Percentiles rank a stretch among this genome's conserved stretches.
These are phyloP conservation scores for Aporophyla nigra DNA, from an alignment of 2,888 invertebrate species.

Conservation along the genomic window DNA sequence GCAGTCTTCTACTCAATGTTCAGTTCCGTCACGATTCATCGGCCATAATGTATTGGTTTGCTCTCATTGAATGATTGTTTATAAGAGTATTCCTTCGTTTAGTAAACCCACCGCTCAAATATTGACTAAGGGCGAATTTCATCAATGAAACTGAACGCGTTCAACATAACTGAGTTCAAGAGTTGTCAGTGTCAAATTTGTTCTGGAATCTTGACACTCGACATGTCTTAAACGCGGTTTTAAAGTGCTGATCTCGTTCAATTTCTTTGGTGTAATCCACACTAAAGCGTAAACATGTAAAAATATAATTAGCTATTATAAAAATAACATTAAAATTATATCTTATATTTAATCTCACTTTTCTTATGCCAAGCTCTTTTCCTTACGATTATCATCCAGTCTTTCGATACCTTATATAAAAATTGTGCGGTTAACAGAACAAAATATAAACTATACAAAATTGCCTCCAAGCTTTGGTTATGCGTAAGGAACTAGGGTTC, in stretches of 20 bases:
- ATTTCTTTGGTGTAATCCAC: no score
- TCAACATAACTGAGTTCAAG: no score
- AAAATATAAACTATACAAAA: constrained; percentile 45
- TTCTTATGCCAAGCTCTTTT: constrained; percentile 74
- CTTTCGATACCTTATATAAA: constrained; percentile 68
- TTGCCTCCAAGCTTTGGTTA: constrained; percentile 58
- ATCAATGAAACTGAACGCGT: no score
- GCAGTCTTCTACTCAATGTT: neutral
- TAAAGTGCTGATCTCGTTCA: no score
- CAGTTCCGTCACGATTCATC: neutral
- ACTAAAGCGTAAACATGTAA: constrained; percentile 56
- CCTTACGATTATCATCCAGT: constrained; percentile 72
- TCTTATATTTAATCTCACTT: constrained; percentile 81
- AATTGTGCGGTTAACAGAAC: constrained; percentile 45
- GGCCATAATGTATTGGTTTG: neutral
- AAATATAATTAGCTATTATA: constrained; percentile 67
- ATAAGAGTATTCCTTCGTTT: constrained; percentile 23
- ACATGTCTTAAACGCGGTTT: no score
- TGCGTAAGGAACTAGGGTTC: constrained; percentile 12
- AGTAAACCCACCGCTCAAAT: constrained; percentile 17
- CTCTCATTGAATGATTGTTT: neutral
- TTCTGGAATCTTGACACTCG: no score
- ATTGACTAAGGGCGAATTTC: constrained; percentile 16
- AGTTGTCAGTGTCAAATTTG: no score
- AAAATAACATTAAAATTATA: constrained; percentile 70